These are phyloP conservation scores for Bursaphelenchus okinawaensis DNA, from an alignment of 2,888 invertebrate species.

Conservation along the genomic window DNA sequence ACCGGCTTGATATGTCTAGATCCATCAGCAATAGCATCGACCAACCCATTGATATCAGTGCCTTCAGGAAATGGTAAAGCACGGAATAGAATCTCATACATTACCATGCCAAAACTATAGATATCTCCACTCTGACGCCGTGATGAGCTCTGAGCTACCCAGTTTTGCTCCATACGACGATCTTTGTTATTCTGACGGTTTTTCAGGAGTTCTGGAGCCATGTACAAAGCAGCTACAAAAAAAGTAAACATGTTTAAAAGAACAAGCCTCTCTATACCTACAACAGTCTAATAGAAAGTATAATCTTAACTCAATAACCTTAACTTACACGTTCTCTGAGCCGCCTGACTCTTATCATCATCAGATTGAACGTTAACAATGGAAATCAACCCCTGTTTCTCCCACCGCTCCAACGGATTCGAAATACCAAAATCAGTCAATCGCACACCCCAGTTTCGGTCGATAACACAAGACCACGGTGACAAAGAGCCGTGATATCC, in stretches of 20 bases:
- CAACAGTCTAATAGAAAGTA: not conserved
- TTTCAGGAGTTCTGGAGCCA: slow-evolving; percentile 53
- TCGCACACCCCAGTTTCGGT: slow-evolving; percentile 35
- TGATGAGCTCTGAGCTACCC: slow-evolving; percentile 26
- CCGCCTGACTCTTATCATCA: slow-evolving; percentile 50
- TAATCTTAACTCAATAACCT: too few relatives aligned
- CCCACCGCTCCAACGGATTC: slow-evolving; percentile 53
- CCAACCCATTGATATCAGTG: slow-evolving; percentile 20
- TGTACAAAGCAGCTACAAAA: slow-evolving; percentile 41
- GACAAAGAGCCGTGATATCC: slow-evolving; percentile 37
- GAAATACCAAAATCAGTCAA: slow-evolving; percentile 41
- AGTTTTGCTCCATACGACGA: slow-evolving; percentile 33
- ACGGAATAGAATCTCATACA: slow-evolving; percentile 54
- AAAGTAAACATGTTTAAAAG: slow-evolving; percentile 2
- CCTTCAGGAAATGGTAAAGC: slow-evolving; percentile 46
- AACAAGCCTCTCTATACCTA: not conserved
- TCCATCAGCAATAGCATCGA: slow-evolving; percentile 40
- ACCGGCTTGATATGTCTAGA: slow-evolving; percentile 40
- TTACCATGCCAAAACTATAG: slow-evolving; percentile 53
- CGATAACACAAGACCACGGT: slow-evolving; percentile 36
- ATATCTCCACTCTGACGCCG: slow-evolving; percentile 50
- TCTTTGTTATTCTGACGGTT: slow-evolving; percentile 48
- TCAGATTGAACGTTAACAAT: slow-evolving; percentile 34
- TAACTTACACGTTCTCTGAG: slow-evolving; percentile 41
- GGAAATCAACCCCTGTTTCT: slow-evolving; percentile 43